A percentile compares a stretch with the other conserved stretches of the same genome.
phyloP scores from a whole-genome alignment of 1,140 invertebrate genomes.

The Mylabris phalerata region DNA sequence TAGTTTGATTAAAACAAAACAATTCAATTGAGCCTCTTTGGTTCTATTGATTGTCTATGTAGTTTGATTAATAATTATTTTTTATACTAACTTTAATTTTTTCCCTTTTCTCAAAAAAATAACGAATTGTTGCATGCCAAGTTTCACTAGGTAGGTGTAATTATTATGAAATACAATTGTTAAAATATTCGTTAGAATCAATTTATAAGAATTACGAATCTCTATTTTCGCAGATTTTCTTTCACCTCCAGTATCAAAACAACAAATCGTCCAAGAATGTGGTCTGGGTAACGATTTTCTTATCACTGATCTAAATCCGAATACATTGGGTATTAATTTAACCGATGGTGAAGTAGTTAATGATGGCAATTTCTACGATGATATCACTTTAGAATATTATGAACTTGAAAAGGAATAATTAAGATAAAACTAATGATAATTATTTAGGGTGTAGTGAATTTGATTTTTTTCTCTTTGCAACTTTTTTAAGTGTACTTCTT shows the following conservation, averaged over 20 bases:
- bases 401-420: constrained; percentile 10
- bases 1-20: not conserved
- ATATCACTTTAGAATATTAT: constrained; percentile 50
- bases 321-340: constrained; percentile 46
- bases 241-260: constrained; percentile 50
- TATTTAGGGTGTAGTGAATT: not conserved
- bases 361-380: constrained; percentile 49
- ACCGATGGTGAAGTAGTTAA: constrained; percentile 46
- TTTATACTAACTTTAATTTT: not conserved
- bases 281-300: constrained; percentile 47
- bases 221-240: constrained; percentile 46
- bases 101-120: not conserved
- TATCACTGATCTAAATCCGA: constrained; percentile 50
- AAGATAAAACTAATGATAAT: not conserved
- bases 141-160: constrained; percentile 24
- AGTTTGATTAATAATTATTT: not conserved
- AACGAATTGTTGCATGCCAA: constrained; percentile 11
- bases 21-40: not conserved
- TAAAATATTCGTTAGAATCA: not conserved
- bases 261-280: constrained; percentile 52
- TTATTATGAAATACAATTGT: not conserved
- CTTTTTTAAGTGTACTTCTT: constrained; percentile 11
- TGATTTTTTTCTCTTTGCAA: not conserved
- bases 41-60: not conserved
- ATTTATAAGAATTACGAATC: not conserved